phyloP scores from a whole-genome alignment of 2,888 invertebrate species.

The Apeira syringaria region DNA sequence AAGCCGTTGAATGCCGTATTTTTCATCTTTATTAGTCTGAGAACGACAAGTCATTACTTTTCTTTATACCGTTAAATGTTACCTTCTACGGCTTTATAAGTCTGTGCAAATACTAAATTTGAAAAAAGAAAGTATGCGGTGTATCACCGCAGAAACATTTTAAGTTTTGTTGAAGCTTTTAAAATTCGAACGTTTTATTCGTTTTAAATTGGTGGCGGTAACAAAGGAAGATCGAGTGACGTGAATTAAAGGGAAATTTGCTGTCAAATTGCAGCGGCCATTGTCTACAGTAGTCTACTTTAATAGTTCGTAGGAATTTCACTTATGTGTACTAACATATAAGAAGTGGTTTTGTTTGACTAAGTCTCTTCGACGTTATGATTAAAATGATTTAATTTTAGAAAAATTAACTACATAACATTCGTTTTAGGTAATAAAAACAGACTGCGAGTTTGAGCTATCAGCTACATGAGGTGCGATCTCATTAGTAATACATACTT shows the following conservation, averaged over 20 bases:
- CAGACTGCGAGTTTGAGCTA: too few species aligned
- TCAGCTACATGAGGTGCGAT: too few species aligned
- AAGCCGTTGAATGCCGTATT: slow-evolving; percentile 13
- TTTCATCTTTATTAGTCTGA: slow-evolving; percentile 13
- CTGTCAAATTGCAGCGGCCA: slow-evolving; percentile 35
- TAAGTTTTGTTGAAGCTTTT: slow-evolving; percentile 42
- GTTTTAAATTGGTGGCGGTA: slow-evolving; percentile 61
- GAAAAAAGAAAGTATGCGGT: slow-evolving; percentile 19
- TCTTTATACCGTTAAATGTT: slow-evolving; percentile 7
- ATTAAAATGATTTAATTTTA: too few species aligned
- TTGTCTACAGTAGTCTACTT: neutral
- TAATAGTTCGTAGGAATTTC: too few species aligned
- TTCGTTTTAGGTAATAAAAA: too few species aligned
- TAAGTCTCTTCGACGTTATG: too few species aligned
- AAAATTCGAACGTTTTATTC: slow-evolving; percentile 48
- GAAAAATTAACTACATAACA: too few species aligned
- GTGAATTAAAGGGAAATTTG: slow-evolving; percentile 49
- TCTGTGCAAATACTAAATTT: slow-evolving; percentile 9
- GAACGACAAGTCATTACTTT: slow-evolving; percentile 15
- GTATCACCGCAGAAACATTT: slow-evolving; percentile 32
- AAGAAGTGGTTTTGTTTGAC: too few species aligned
- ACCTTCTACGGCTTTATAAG: slow-evolving; percentile 9
- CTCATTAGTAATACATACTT: too few species aligned
- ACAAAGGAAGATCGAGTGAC: slow-evolving; percentile 62
- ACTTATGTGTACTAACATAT: too few species aligned